Evolutionary conservation across 1,140 invertebrate species (phyloP), one percentile per base, ranked within the genome.

Genomic region (Bombus huntii): DNA sequence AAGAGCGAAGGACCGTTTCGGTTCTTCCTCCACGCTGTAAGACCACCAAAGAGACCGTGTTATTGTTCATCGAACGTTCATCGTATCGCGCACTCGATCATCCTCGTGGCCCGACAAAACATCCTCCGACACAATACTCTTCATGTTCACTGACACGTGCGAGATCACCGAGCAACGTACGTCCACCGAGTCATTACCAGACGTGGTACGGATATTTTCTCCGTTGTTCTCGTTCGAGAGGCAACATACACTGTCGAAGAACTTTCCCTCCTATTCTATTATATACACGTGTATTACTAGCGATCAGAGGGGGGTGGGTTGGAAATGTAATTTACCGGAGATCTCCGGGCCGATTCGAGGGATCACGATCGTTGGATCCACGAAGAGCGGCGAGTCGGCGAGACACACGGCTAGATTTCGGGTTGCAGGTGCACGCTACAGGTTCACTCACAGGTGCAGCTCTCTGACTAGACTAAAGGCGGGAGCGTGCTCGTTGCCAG

Each of bases 401-500:
- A 37, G 28, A 34, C 70, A 31, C 25, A 28, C 25, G 37, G 25
- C 13, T 77, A 68, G 65, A 79, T 84, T 84, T 80, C 39, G 78
- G 70, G 44, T 75, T 71, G 82, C 85, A 87, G 85, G 75, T 90
- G 82, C 78, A 72, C 88, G 53, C 47, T 86, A 87, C 81, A 70
- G 85, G 68, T 89, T 90, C 86, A 87, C 85, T 86, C 88, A 87
- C 91, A 89, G 91, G 78, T 91, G 92, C 90, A 92, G 89, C 87
- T 85, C 86, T 85, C 86, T 85, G 93, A 93, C 93, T 93, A 93
- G 91, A 93, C 92, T 93, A 93, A 93, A 92, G 83, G 82, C 76
- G 66, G 83, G 86, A 89, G 87, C 86, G 82, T 90, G 85, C 85
- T 88, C 79, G 90, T 88, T 89, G 85, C 70, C 78, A 42, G 88